phyloP scores from a whole-genome alignment of 2,797 vertebrate species.

The Bradypodion pumilum region DNA sequence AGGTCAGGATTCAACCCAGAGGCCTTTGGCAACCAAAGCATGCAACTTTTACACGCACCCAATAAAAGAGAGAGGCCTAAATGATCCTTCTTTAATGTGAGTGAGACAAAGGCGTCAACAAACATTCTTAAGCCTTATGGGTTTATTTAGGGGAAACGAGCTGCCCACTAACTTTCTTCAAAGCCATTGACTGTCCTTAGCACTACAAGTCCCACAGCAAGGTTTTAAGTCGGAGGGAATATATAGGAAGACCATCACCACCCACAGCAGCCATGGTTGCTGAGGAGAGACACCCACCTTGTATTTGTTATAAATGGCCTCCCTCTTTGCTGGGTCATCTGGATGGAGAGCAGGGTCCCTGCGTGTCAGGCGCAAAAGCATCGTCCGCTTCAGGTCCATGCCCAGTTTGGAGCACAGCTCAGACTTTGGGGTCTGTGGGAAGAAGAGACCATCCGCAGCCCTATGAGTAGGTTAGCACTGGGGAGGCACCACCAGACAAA shows the following conservation, averaged over 20 bases:
- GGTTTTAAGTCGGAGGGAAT: not conserved
- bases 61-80: no score
- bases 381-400: conserved; percentile 92
- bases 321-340: conserved; percentile 75
- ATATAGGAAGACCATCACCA: accelerated
- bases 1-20: not conserved
- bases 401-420: conserved; percentile 93
- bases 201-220: no score
- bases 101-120: no score
- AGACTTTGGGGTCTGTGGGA: conserved; percentile 83
- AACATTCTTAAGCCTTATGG: not conserved
- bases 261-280: not conserved
- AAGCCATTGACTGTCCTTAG: no score
- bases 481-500: no score
- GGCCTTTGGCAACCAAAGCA: not conserved
- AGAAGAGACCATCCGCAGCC: not conserved
- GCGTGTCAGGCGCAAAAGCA: conserved; percentile 87
- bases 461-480: not conserved
- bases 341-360: conserved; percentile 84
- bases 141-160: no score
- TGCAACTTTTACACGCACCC: no score
- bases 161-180: no score
- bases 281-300: conserved; percentile 73
- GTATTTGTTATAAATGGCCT: conserved; percentile 86
- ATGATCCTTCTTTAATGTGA: no score